phyloP scores from a whole-genome alignment of 2,113 vertebrate species.

The Nematolebias whitei region DNA sequence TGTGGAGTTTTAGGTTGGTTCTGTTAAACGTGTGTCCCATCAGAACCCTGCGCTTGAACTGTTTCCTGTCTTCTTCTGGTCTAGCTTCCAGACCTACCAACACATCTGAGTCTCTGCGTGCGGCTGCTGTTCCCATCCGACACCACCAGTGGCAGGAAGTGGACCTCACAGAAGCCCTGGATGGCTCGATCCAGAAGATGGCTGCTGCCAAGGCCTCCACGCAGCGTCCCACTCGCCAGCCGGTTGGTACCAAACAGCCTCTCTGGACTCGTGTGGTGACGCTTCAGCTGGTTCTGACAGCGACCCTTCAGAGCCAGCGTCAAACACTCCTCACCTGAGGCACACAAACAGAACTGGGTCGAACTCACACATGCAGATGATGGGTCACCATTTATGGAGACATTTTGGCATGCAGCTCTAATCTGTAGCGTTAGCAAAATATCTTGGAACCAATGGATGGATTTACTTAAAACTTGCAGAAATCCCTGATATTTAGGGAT shows the following conservation, averaged over 20 bases:
- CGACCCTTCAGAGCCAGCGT: conserved; percentile 80
- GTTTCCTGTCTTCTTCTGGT: not conserved
- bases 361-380: no score
- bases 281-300: conserved; percentile 84
- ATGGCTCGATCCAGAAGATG: conserved; percentile 53
- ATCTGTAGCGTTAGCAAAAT: no score
- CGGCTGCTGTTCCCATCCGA: conserved; percentile 73
- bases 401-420: no score
- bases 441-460: no score
- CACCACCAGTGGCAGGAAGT: conserved; percentile 82
- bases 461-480: no score
- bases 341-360: not conserved
- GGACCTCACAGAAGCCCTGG: conserved; percentile 78
- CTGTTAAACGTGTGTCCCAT: no score
- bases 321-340: conserved; percentile 80
- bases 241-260: conserved; percentile 55
- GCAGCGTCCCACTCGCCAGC: conserved; percentile 13
- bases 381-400: no score
- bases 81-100: conserved; percentile 67
- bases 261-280: conserved; percentile 66
- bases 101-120: conserved; percentile 80
- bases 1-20: no score
- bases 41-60: no score
- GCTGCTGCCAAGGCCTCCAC: conserved; percentile 1
- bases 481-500: no score